These are phyloP conservation scores for Ochotona princeps DNA, from an alignment of 2,113 vertebrate species.

Conservation along the genomic window DNA sequence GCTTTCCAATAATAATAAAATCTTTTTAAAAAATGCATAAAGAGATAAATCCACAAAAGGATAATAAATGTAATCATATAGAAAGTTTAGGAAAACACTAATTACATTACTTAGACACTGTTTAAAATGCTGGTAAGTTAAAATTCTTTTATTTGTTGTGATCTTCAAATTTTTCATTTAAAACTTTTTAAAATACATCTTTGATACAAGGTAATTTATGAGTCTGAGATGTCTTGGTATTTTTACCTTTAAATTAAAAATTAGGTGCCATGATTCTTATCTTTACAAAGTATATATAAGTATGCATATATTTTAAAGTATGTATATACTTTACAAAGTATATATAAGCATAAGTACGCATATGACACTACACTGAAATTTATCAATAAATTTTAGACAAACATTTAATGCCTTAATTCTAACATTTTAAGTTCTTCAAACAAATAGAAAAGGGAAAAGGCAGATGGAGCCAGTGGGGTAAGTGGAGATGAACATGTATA, in stretches of 20 bases:
- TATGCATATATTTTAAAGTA: too few relatives aligned
- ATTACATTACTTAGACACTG: constrained; percentile 3
- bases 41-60: background rate
- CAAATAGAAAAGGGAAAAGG: background rate
- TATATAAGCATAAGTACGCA: background rate
- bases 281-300: background rate
- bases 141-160: constrained; percentile 9
- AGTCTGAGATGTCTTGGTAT: background rate
- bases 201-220: background rate
- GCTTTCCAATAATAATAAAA: too few relatives aligned
- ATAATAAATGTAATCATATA: background rate
- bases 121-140: background rate
- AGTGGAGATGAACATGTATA: background rate
- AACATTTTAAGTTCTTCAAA: background rate
- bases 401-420: too few relatives aligned
- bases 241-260: constrained; percentile 26
- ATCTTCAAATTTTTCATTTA: constrained; percentile 36
- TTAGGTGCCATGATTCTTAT: background rate
- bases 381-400: background rate
- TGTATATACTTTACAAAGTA: too few relatives aligned
- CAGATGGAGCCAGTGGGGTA: background rate
- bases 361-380: background rate
- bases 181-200: background rate
- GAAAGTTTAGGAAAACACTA: background rate
- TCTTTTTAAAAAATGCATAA: too few relatives aligned